Conservation (phyloP, 1,140 invertebrate species). For the Zaprionus gabonicus region DNA sequence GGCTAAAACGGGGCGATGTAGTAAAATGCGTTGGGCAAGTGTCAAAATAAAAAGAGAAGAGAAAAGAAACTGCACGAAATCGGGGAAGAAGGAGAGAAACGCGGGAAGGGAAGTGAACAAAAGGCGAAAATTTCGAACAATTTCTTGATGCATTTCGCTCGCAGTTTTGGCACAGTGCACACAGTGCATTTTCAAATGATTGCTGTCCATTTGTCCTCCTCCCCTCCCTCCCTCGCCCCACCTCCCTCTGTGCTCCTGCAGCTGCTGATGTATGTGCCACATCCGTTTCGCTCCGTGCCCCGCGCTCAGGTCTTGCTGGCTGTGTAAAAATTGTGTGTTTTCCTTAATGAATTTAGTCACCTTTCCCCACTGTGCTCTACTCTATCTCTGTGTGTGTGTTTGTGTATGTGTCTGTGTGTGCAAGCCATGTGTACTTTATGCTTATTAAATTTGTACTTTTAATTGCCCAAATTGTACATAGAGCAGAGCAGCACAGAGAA, state of each 20-base stretch:
- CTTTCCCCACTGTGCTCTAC: not conserved
- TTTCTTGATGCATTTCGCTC: slow-evolving; percentile 28
- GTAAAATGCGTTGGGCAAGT: slow-evolving; percentile 24
- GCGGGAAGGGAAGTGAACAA: not conserved
- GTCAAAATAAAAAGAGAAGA: not conserved
- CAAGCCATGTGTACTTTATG: slow-evolving; percentile 1
- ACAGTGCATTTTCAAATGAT: slow-evolving; percentile 41
- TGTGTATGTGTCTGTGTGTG: slow-evolving; percentile 8
- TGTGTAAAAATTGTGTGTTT: slow-evolving; percentile 51
- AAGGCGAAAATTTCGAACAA: slow-evolving; percentile 33
- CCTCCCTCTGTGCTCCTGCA: not conserved
- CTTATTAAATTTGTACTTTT: slow-evolving; percentile 62
- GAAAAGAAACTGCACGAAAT: not conserved
- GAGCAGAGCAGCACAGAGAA: slow-evolving; percentile 14
- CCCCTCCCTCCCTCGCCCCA: too few relatives aligned
- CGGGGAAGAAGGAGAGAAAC: not conserved
- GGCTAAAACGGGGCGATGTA: slow-evolving; percentile 1
- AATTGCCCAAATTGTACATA: slow-evolving; percentile 54
- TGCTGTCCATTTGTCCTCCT: slow-evolving; percentile 32
- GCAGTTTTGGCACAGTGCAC: slow-evolving; percentile 57
- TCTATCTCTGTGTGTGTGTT: not conserved
- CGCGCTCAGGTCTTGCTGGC: slow-evolving; percentile 5
- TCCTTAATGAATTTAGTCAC: slow-evolving; percentile 56
- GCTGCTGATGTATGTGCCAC: slow-evolving; percentile 28
- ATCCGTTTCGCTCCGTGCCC: slow-evolving; percentile 6